These are phyloP conservation scores for Chelidonichthys spinosus DNA, from an alignment of 2,797 vertebrate genomes.

Conservation along the genomic window DNA sequence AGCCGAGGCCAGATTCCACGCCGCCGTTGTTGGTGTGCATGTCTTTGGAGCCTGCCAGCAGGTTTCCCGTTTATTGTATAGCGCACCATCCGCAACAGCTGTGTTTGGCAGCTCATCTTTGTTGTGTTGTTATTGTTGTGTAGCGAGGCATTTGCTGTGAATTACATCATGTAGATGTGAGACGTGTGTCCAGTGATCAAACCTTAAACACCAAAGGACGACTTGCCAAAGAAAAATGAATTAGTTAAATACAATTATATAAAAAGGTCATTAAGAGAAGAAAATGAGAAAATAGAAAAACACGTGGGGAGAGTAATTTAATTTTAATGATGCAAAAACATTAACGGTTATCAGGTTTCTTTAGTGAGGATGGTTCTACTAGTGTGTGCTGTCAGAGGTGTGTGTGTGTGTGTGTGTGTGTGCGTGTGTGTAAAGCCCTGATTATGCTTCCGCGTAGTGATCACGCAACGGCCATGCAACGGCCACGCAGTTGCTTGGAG, in stretches of 20 bases:
- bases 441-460: no score
- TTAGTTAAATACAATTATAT: no score
- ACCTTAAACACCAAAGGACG: no score
- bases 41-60: not conserved
- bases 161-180: constrained; percentile 1
- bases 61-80: not conserved
- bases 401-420: no score
- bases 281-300: no score
- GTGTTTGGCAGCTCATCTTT: not conserved
- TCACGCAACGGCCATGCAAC: no score
- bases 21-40: not conserved
- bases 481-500: no score
- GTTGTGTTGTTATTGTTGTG: not conserved
- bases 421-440: no score
- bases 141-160: not conserved
- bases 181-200: not conserved
- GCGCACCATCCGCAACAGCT: not conserved
- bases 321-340: not conserved
- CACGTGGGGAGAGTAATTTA: constrained; percentile 36
- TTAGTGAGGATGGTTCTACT: not conserved
- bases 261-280: no score
- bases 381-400: constrained; percentile 22
- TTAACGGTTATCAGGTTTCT: constrained; percentile 31
- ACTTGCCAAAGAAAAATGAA: no score
- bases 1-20: not conserved